Percentiles rank a stretch among this genome's conserved stretches.
Evolutionary conservation across 2,113 vertebrate genomes (phyloP).

Genomic region (Aix galericulata): DNA sequence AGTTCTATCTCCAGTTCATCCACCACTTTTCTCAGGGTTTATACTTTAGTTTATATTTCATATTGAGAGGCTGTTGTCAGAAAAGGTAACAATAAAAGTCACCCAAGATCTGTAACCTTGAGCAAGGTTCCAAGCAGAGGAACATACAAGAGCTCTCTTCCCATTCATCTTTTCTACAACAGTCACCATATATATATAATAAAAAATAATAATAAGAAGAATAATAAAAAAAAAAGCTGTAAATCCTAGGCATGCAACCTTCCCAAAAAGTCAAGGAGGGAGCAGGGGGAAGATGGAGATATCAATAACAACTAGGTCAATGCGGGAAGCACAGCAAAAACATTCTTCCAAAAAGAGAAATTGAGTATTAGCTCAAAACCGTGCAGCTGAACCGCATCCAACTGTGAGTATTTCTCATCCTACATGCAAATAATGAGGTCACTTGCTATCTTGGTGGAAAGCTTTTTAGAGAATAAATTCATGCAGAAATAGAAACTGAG

Average conservation of each 20-base stretch:
- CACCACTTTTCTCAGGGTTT: neutral
- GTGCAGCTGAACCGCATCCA: neutral
- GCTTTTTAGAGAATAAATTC: neutral
- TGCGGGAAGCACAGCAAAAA: neutral
- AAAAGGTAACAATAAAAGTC: slow-evolving; percentile 47
- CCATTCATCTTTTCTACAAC: slow-evolving; percentile 30
- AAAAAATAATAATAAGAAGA: neutral
- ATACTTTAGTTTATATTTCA: slow-evolving; percentile 23
- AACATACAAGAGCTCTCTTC: neutral
- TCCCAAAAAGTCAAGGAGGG: slow-evolving; percentile 36
- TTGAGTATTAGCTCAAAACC: neutral
- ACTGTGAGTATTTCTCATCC: neutral
- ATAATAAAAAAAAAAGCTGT: neutral
- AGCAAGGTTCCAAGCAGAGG: neutral
- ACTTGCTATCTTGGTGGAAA: neutral
- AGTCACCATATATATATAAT: neutral
- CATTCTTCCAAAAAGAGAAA: neutral
- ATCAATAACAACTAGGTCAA: slow-evolving; percentile 5
- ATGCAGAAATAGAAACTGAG: neutral
- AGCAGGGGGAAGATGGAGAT: neutral
- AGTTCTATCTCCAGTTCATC: neutral
- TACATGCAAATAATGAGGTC: neutral
- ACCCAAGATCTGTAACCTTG: slow-evolving; percentile 19
- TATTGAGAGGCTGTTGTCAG: slow-evolving; percentile 4
- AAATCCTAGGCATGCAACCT: slow-evolving; percentile 20